Conservation (phyloP, 2,797 vertebrate genomes). For the Danio aesculapii region DNA sequence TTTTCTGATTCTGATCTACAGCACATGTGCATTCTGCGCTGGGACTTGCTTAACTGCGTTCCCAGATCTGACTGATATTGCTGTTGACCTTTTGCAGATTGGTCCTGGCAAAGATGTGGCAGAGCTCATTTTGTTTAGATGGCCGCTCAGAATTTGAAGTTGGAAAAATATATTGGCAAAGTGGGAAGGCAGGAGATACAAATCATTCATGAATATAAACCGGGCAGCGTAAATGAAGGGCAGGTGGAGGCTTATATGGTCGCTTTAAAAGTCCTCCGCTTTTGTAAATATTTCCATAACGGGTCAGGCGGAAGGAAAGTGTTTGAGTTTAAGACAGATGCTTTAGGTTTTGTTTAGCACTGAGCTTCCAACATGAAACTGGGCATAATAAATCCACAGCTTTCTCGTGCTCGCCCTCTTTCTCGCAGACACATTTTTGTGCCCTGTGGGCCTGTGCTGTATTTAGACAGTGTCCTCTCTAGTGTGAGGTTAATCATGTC, state of each 20-base stretch:
- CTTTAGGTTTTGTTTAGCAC: conserved; percentile 15
- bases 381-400: background rate
- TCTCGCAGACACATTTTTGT: conserved; percentile 2
- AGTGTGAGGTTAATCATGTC: conserved; percentile 9
- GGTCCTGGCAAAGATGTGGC: background rate
- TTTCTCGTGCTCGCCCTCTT: conserved; percentile 9
- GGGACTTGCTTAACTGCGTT: background rate
- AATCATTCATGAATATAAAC: conserved; percentile 41
- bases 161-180: conserved; percentile 14
- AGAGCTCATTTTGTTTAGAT: background rate
- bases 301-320: conserved; percentile 40
- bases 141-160: background rate
- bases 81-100: conserved; percentile 23
- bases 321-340: conserved; percentile 27
- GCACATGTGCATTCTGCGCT: conserved; percentile 3
- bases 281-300: conserved; percentile 58
- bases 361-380: conserved; percentile 28
- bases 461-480: conserved; percentile 35
- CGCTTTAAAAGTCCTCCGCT: conserved; percentile 6
- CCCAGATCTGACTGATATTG: background rate
- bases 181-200: conserved; percentile 10
- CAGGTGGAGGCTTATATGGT: conserved; percentile 23
- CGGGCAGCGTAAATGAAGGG: background rate
- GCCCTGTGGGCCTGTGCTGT: conserved; percentile 2
- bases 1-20: background rate